Conservation (phyloP, 2,888 invertebrate genomes). For the Oxytorus armatus region DNA sequence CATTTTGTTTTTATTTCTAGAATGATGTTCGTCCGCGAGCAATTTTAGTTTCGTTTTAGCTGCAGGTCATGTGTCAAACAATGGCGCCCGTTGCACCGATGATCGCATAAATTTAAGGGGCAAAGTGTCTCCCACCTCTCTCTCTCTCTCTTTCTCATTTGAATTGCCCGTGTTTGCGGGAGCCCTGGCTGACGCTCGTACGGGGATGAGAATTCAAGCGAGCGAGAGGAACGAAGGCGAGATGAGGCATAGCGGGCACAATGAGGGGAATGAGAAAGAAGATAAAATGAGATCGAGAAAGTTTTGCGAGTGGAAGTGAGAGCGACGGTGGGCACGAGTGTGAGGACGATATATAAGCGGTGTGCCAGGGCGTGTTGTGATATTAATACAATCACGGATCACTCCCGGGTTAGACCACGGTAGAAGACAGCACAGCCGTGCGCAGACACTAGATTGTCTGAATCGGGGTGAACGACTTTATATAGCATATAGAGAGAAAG, state of each 20-base stretch:
- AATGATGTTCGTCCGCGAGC: slow-evolving; percentile 14
- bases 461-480: slow-evolving; percentile 85
- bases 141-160: slow-evolving; percentile 57
- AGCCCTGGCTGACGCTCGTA: slow-evolving; percentile 4
- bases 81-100: slow-evolving; percentile 74
- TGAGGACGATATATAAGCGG: slow-evolving; percentile 75
- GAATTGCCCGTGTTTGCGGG: slow-evolving; percentile 16
- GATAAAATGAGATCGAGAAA: slow-evolving; percentile 55
- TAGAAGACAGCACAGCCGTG: slow-evolving; percentile 75
- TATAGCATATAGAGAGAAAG: slow-evolving; percentile 76
- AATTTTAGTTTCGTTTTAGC: slow-evolving; percentile 61
- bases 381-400: slow-evolving; percentile 85
- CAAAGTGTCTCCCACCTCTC: slow-evolving; percentile 54
- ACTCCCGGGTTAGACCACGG: slow-evolving; percentile 82
- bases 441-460: slow-evolving; percentile 84
- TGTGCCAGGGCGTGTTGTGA: slow-evolving; percentile 83
- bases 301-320: slow-evolving; percentile 55
- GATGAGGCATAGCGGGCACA: slow-evolving; percentile 60
- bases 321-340: slow-evolving; percentile 58
- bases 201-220: slow-evolving; percentile 49
- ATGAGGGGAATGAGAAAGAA: slow-evolving; percentile 50
- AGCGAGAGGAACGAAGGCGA: slow-evolving; percentile 52
- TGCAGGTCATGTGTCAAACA: slow-evolving; percentile 63
- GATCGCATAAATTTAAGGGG: slow-evolving; percentile 78
- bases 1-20: background rate